These are phyloP conservation scores for Anthonomus grandis DNA, from an alignment of 1,140 invertebrate species.

Conservation along the genomic window DNA sequence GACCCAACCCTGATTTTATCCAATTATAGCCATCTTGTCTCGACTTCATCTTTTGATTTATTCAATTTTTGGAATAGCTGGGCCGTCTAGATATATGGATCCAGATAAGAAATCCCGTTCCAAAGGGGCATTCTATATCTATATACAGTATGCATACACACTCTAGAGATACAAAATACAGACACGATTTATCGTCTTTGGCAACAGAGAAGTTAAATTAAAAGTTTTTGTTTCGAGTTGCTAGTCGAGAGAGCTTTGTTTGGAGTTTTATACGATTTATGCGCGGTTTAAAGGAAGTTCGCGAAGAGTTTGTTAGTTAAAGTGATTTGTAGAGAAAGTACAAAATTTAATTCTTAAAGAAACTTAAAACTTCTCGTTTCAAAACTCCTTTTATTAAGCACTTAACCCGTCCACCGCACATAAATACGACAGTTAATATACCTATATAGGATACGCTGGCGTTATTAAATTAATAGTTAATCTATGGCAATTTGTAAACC, in stretches of 20 bases:
- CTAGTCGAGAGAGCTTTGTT: no score
- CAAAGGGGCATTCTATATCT: not conserved
- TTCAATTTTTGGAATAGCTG: slow-evolving; percentile 1
- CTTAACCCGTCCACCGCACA: no score
- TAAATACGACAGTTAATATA: no score
- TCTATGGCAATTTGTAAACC: slow-evolving; percentile 11
- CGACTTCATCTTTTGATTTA: slow-evolving; percentile 6
- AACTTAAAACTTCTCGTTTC: no score
- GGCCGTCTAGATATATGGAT: not conserved
- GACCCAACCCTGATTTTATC: not conserved
- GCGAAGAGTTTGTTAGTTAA: no score
- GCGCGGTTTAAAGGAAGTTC: no score
- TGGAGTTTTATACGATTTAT: no score
- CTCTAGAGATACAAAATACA: not conserved
- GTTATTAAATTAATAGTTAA: slow-evolving; percentile 20
- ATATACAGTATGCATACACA: slow-evolving; percentile 1
- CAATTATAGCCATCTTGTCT: not conserved
- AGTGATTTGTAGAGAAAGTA: no score
- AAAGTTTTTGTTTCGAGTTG: slow-evolving; percentile 1
- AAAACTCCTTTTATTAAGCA: no score
- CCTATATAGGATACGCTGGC: no score
- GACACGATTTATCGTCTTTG: not conserved
- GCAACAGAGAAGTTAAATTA: slow-evolving; percentile 5
- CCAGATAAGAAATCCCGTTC: not conserved
- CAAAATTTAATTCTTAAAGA: no score